Evolutionary conservation across 2,797 vertebrate genomes (phyloP).

Genomic region (Mus caroli): DNA sequence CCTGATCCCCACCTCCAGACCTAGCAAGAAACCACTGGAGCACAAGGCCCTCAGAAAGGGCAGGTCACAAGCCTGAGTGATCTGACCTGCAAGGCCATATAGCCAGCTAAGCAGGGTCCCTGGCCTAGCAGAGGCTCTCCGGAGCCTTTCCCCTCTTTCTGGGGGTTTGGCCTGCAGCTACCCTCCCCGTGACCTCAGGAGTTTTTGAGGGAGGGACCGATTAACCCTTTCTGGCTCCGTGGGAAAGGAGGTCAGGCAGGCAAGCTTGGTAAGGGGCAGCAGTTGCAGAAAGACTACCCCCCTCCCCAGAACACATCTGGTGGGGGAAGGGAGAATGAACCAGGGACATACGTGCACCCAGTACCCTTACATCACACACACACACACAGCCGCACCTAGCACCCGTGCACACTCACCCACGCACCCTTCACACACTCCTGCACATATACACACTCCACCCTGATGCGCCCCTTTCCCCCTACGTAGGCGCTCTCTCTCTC

Average conservation of each 20-base stretch:
- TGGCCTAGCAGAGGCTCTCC: background rate
- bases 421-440: conserved; percentile 85
- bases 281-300: background rate
- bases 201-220: background rate
- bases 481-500: conserved; percentile 54
- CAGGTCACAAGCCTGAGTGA: background rate
- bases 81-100: background rate
- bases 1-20: background rate
- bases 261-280: background rate
- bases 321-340: conserved; percentile 54
- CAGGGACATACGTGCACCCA: conserved; percentile 67
- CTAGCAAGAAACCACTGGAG: background rate
- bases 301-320: conserved; percentile 59
- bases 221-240: conserved; percentile 2
- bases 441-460: conserved; percentile 61
- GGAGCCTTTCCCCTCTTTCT: background rate
- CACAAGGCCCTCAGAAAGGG: background rate
- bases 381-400: conserved; percentile 68
- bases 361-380: conserved; percentile 71
- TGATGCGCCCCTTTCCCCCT: background rate
- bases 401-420: conserved; percentile 69
- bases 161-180: background rate
- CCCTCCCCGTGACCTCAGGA: conserved; percentile 11
- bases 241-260: conserved; percentile 3
- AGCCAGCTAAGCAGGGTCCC: background rate